Conservation (phyloP, 2,797 vertebrate species). For the Cryptoblepharus egeriae region DNA sequence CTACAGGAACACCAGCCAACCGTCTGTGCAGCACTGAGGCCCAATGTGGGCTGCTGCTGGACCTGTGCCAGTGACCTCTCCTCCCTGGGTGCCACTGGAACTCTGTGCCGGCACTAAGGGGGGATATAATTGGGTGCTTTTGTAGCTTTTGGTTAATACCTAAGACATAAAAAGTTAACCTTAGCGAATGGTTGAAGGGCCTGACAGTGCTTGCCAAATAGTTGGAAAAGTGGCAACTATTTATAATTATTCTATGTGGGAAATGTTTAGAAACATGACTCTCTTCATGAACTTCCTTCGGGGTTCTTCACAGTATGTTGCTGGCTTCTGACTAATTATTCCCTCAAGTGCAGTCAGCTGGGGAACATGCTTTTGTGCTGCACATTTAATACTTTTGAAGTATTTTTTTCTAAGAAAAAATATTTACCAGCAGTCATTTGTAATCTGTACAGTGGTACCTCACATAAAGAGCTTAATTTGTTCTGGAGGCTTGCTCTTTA, state of each 20-base stretch:
- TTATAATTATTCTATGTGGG: not conserved
- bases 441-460: too few relatives aligned
- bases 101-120: too few relatives aligned
- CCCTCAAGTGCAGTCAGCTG: slow-evolving; percentile 30
- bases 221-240: not conserved
- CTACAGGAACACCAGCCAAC: too few relatives aligned
- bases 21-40: too few relatives aligned
- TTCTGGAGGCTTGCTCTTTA: too few relatives aligned
- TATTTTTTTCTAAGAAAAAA: slow-evolving; percentile 48
- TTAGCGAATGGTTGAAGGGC: not conserved
- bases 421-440: slow-evolving; percentile 26
- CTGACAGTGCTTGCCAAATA: not conserved
- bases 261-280: slow-evolving; percentile 16
- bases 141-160: slow-evolving; percentile 5
- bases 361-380: slow-evolving; percentile 12
- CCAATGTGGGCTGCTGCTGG: too few relatives aligned
- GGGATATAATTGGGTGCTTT: too few relatives aligned
- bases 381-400: slow-evolving; percentile 53
- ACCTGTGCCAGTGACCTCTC: too few relatives aligned
- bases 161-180: slow-evolving; percentile 10
- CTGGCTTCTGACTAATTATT: slow-evolving; percentile 35
- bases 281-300: slow-evolving; percentile 20
- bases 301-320: not conserved
- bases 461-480: too few relatives aligned
- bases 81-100: too few relatives aligned